Evolutionary conservation across 2,113 vertebrate genomes (phyloP).

Genomic region (Corvus moneduloides): DNA sequence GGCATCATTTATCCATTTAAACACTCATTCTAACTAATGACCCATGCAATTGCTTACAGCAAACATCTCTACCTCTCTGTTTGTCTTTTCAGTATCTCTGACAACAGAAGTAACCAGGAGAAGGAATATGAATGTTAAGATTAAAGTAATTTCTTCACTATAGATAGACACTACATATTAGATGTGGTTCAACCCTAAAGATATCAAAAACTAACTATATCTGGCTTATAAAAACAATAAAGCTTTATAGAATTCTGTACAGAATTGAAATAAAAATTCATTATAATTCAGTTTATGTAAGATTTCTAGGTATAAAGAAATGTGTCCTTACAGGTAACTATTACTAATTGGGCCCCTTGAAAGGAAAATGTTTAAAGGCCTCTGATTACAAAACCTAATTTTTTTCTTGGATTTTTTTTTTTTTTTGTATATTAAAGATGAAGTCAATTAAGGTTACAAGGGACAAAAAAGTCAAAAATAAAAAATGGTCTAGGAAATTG

Average conservation of each 20-base stretch:
- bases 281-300: background rate
- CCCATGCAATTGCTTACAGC: conserved; percentile 30
- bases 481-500: background rate
- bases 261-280: background rate
- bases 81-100: background rate
- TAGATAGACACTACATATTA: background rate
- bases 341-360: background rate
- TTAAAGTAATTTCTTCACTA: background rate
- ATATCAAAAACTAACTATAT: background rate
- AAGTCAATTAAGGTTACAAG: background rate
- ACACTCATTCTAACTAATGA: conserved; percentile 23
- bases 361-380: background rate
- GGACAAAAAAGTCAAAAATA: background rate
- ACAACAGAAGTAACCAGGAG: background rate
- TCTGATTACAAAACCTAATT: background rate
- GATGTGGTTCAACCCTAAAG: background rate
- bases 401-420: background rate
- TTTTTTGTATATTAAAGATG: background rate
- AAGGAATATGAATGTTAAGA: background rate
- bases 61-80: conserved; percentile 19
- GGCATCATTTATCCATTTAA: conserved; percentile 31
- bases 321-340: background rate
- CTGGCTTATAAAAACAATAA: background rate
- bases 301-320: background rate
- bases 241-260: background rate